A percentile compares a stretch with the other conserved stretches of the same genome.
Conservation (phyloP, 1,140 invertebrate species). For the Bombus cullumanus region DNA sequence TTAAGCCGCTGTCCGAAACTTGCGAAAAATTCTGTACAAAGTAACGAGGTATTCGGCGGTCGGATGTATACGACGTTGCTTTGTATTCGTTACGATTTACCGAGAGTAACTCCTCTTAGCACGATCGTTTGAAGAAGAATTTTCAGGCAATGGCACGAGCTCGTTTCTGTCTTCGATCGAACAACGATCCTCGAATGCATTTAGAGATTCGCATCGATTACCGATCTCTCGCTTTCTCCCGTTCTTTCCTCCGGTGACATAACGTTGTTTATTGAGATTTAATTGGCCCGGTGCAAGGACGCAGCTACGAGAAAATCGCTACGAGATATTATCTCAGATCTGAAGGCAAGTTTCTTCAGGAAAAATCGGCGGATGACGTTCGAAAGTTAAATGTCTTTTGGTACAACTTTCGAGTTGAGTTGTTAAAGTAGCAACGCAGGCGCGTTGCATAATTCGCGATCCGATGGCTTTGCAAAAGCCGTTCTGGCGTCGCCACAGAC, state of each 20-base stretch:
- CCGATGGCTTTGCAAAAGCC: background rate
- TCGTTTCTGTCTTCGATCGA: background rate
- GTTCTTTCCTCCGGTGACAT: background rate
- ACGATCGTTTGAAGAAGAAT: background rate
- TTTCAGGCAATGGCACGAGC: background rate
- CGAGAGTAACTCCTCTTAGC: background rate
- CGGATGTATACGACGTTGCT: background rate
- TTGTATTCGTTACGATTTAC: background rate
- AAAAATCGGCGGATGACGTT: background rate
- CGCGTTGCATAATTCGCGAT: background rate
- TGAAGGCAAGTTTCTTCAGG: no score
- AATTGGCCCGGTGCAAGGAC: background rate
- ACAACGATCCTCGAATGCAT: background rate
- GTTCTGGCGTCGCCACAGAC: background rate
- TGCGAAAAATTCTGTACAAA: background rate
- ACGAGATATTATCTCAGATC: background rate
- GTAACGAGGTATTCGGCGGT: no score
- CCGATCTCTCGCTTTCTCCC: constrained; percentile 8
- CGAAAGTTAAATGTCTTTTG: background rate
- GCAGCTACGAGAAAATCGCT: no score
- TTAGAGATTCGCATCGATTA: background rate
- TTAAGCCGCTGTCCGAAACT: background rate
- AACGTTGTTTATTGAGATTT: background rate
- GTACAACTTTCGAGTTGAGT: background rate
- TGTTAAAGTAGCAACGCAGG: no score